Evolutionary conservation across 2,113 vertebrate genomes (phyloP), one percentile per base, ranked within the genome.

Genomic region (Phycodurus eques): DNA sequence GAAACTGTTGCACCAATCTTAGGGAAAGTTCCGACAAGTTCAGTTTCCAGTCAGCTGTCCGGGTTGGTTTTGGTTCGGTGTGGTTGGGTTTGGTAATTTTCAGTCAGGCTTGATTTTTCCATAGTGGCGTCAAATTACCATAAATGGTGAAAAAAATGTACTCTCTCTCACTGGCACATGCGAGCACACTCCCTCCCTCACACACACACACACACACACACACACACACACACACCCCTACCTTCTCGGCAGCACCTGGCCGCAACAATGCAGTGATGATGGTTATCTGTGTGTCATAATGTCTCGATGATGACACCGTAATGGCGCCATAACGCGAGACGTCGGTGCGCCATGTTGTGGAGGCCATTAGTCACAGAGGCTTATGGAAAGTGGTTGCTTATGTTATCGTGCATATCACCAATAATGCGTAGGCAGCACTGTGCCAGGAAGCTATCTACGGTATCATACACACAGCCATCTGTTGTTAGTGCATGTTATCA

Each of bases 281-380:
- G 84, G 66, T 75, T 85, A 88, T 88, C 84, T 60, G 68, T 88
- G 84, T 53, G 72, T 76, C 69, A 84, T 85, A 84, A 84, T 87
- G 69, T 80, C 69, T 67, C 69, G 51, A 57, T 57, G 54, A 57
- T 57, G 54, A 57, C n/a, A 20, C 20, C 74, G 72, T 90, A 85
- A 90, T 87, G 82, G 85, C 54, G 64, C 77, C 87, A 83, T 89
- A 86, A 88, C 85, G 62, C 64, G 71, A 85, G 42, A 88, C 88
- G 85, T 89, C 33, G 27, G 49, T 85, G 53, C 46, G 68, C 78
- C 71, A 73, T 77, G 83, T 85, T 88, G 87, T 88, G 82, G 86
- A 84, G 31, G 47, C 85, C 81, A 88, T 89, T 88, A 89, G 87
- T 88, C 88, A 85, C 80, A 79, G 78, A 2, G 78, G 75, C 80